Evolutionary conservation across 2,797 vertebrate genomes (phyloP), one percentile per base, ranked within the genome.

Genomic region (Avahi laniger): DNA sequence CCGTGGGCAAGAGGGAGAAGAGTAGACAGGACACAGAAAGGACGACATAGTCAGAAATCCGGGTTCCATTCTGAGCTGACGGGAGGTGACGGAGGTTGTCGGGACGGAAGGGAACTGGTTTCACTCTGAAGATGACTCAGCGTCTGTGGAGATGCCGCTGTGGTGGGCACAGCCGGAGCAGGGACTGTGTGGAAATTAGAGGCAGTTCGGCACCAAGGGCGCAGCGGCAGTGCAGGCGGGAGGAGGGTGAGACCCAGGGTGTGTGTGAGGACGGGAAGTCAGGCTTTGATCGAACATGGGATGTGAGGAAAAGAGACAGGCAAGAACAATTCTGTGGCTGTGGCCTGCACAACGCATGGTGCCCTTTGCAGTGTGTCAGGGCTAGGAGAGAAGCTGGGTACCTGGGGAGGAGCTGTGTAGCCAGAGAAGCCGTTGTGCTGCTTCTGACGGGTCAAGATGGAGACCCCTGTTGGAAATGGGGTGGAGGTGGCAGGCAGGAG

Each of bases 211-310:
- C 3, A 5, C 33, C 15, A 1, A 8, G 1, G 38, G 33, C 38
- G 38, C 20, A 11, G 28, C 1, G 7, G 52, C 2, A n/a, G 33
- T 4, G 38, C 20, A 13, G 9, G 20, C 1, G 1, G n/a, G 15
- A 61, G n/a, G 4, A 20, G 14, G 12, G 61, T 20, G 8, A 46
- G 22, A 14, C 24, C 14, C 24, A 8, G 11, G n/a, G 0, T 30
- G 20, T 2, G 3, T 11, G 14, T 26, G 41, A 79, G 57, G 30
- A 22, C 0, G 0, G 30, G 22, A 63, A n/a, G 35, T 9, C 3
- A 10, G 20, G 24, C 35, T 33, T 10, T 17, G 24, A n/a, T 20
- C 24, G 28, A 72, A 8, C 3, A 0, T 24, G 26, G 2, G 46
- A 38, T 28, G 18, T 17, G 46, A 81, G 50, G 35, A 26, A 43